These are phyloP conservation scores for Heliconius ismenius DNA, from an alignment of 2,888 invertebrate genomes.

Conservation along the genomic window DNA sequence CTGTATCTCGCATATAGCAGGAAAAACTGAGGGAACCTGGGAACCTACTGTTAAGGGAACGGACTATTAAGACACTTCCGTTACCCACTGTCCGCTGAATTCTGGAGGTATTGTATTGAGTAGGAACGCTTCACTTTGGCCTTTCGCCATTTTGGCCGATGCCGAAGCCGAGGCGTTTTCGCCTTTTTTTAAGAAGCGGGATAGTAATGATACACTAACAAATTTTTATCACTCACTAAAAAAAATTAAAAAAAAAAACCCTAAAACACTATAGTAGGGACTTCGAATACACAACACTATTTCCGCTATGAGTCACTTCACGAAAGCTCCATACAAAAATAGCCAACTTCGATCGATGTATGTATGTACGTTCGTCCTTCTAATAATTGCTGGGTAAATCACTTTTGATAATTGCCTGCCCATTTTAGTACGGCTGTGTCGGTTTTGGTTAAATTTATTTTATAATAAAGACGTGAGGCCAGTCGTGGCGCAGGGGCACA, in stretches of 20 bases:
- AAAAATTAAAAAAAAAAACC: not conserved
- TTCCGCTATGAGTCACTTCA: constrained; percentile 22
- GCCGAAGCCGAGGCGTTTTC: too few relatives aligned
- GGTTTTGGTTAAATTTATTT: not conserved
- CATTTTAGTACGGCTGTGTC: not conserved
- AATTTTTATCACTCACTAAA: too few relatives aligned
- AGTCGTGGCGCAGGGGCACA: too few relatives aligned
- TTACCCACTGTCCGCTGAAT: not conserved
- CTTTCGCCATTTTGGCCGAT: too few relatives aligned
- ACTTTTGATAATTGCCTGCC: constrained; percentile 11
- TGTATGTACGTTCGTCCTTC: not conserved
- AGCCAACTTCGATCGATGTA: constrained; percentile 4
- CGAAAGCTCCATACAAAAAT: constrained; percentile 19
- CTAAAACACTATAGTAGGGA: not conserved
- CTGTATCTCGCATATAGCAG: not conserved
- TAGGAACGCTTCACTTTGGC: too few relatives aligned
- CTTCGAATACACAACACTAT: not conserved
- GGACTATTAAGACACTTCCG: not conserved
- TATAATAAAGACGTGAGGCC: not conserved
- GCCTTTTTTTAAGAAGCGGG: too few relatives aligned
- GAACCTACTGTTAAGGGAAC: not conserved
- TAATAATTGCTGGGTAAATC: constrained; percentile 18
- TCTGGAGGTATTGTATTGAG: too few relatives aligned
- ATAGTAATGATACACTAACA: too few relatives aligned
- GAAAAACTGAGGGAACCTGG: not conserved